Conservation (phyloP, 2,113 vertebrate genomes). For the Malurus elegans region DNA sequence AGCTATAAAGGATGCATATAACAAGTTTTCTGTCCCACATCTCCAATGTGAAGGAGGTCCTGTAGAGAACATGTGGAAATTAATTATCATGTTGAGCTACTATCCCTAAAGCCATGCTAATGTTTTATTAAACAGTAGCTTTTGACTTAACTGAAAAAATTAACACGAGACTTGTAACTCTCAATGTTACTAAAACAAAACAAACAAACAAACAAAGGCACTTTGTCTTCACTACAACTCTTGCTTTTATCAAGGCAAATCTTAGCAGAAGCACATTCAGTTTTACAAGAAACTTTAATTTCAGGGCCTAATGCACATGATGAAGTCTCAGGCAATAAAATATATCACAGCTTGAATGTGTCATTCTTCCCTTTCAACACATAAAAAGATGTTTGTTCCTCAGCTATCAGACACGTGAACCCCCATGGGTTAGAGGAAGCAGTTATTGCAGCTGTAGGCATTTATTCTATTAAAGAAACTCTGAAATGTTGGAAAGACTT, state of each 20-base stretch:
- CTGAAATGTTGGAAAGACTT: slow-evolving; percentile 13
- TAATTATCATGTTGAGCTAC: not conserved
- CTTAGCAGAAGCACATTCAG: not conserved
- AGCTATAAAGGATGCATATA: not conserved
- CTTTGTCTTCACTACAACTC: not conserved
- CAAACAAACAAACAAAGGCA: not conserved
- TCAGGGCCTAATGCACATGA: slow-evolving; percentile 34
- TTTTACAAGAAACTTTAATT: slow-evolving; percentile 36
- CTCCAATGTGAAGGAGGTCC: not conserved
- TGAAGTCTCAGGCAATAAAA: not conserved
- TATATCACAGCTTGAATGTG: not conserved
- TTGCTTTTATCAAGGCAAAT: not conserved
- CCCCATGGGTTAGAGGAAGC: not conserved
- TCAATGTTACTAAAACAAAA: not conserved
- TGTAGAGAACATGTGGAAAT: not conserved
- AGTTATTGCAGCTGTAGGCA: not conserved
- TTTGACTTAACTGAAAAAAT: not conserved
- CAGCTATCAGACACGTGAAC: not conserved
- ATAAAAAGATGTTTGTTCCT: not conserved
- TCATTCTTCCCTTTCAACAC: not conserved
- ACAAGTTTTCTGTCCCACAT: not conserved
- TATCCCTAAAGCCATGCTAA: not conserved
- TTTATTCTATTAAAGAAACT: not conserved
- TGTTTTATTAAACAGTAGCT: not conserved
- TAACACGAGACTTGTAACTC: not conserved